These are phyloP conservation scores for Galerucella nymphaeae DNA, from an alignment of 2,888 invertebrate species.

Conservation along the genomic window DNA sequence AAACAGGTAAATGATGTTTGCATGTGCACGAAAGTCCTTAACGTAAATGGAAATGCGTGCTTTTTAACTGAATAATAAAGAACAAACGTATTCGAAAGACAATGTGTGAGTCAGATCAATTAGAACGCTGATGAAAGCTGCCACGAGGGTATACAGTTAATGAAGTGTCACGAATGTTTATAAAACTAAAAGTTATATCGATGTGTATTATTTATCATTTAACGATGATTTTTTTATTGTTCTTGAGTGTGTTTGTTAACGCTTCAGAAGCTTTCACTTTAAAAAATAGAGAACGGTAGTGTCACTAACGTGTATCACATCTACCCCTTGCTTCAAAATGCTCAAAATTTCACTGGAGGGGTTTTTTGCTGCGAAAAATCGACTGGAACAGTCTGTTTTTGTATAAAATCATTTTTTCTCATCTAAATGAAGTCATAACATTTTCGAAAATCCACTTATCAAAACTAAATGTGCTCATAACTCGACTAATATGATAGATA, in stretches of 20 bases:
- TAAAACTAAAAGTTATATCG: not conserved
- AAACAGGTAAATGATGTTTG: conserved; percentile 12
- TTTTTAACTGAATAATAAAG: conserved; percentile 5
- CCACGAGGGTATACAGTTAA: not conserved
- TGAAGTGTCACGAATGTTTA: not conserved
- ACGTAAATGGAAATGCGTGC: conserved; percentile 1
- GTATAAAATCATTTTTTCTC: no score
- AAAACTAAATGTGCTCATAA: no score
- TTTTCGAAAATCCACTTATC: no score
- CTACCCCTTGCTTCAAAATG: no score
- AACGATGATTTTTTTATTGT: not conserved
- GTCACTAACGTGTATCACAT: no score
- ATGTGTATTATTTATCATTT: not conserved
- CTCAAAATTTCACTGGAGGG: no score
- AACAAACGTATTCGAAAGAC: conserved; percentile 2
- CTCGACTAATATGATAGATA: no score
- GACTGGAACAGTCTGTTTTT: no score
- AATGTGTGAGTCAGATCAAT: conserved; percentile 1
- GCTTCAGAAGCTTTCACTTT: not conserved
- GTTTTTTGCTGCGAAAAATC: no score
- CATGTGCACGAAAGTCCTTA: conserved; percentile 18
- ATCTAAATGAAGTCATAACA: no score
- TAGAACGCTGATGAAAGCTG: conserved; percentile 1
- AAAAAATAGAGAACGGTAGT: no score
- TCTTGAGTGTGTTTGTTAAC: not conserved